Evolutionary conservation across 2,113 vertebrate species (phyloP), one percentile per base, ranked within the genome.

Genomic region (Otolemur garnettii): DNA sequence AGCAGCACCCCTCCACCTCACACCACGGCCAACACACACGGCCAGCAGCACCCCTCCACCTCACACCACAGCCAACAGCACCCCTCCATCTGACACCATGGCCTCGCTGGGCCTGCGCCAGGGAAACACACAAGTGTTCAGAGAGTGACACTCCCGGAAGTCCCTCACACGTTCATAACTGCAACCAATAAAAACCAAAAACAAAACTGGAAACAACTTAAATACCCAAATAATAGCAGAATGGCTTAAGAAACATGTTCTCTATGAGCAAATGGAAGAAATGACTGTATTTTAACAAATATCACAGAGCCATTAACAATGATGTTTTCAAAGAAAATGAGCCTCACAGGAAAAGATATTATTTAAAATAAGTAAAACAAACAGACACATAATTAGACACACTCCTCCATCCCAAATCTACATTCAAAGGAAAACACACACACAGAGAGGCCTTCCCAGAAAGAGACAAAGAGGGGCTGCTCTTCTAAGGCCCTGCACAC

Each of bases 81-180:
- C 0, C 1, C n/a, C 53, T 38, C 91, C 8, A 0, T 1, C 64
- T 19, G 35, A 30, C 1, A 14, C 55, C 18, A 0, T 1, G 42
- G 8, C 66, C 26, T 17, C 10, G 4, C 7, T 10, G 94, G 66
- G 21, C 5, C 33, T 22, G 17, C 0, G 8, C 28, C 2, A 1
- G 14, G 57, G 77, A 69, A 50, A 30, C 3, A 12, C 4, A 12
- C 28, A 45, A 21, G 57, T 1, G 9, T 7, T 5, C 62, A 45
- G 33, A 62, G 79, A 62, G 26, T 1, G 7, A 42, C 0, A 4
- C 18, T 18, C 1, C 45, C 17, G 30, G 66, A 11, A 8, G 10
- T 6, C 18, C 62, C 15, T 50, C 24, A 8, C 28, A 18, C 38
- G 10, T 38, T 10, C 12, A 35, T 10, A 50, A 24, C 1, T 24